phyloP scores from a whole-genome alignment of 1,140 invertebrate species.

The Portunus trituberculatus region DNA sequence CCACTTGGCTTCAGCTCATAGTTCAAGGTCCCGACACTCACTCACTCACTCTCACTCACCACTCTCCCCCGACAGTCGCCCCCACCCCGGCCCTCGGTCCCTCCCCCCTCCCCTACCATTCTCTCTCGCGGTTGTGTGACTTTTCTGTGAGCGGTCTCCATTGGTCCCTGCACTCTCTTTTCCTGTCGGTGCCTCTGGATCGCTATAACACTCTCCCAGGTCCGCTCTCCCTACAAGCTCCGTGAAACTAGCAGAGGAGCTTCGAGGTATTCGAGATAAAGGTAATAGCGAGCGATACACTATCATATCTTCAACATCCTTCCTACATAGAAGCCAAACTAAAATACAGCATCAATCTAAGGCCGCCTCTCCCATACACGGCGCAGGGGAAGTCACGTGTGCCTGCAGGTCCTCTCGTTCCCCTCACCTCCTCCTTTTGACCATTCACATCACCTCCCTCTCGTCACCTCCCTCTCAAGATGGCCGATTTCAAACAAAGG shows the following conservation, averaged over 20 bases:
- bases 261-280: background rate
- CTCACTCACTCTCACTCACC: slow-evolving; percentile 13
- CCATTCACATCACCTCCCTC: too few relatives aligned
- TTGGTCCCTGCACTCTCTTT: too few relatives aligned
- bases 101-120: background rate
- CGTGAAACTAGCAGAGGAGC: background rate
- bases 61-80: background rate
- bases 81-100: background rate
- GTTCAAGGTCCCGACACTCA: slow-evolving; percentile 1
- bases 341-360: background rate
- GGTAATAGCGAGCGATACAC: slow-evolving; percentile 46
- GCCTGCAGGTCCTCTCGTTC: background rate
- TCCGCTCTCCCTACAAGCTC: background rate
- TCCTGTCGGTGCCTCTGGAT: slow-evolving; percentile 10
- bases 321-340: background rate
- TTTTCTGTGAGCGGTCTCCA: too few relatives aligned
- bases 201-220: background rate
- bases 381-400: too few relatives aligned
- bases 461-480: background rate
- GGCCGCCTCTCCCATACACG: background rate
- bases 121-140: too few relatives aligned
- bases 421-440: background rate
- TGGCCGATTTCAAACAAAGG: background rate
- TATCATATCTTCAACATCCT: slow-evolving; percentile 50
- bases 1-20: background rate